These are phyloP conservation scores for Psephotus haematonotus DNA, from an alignment of 2,113 vertebrate species.

Conservation along the genomic window DNA sequence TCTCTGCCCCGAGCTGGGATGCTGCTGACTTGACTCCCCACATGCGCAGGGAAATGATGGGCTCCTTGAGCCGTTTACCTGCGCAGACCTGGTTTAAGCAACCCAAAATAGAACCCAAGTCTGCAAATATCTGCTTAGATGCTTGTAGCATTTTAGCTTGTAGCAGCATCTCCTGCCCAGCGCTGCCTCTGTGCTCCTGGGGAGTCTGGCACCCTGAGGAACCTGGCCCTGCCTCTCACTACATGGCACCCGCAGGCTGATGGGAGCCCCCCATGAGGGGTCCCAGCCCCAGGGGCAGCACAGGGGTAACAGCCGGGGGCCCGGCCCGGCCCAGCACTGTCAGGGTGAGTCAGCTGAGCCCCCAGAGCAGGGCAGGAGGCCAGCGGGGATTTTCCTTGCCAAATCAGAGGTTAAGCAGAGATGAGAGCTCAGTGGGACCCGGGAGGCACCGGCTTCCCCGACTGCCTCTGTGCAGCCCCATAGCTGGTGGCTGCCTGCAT, in stretches of 20 bases:
- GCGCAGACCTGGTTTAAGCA: neutral
- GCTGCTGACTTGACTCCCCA: neutral
- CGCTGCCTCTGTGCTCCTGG: neutral
- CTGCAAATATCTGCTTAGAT: neutral
- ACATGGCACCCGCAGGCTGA: neutral
- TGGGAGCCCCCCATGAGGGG: rapidly evolving
- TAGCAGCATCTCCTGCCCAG: neutral
- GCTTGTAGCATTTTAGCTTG: neutral
- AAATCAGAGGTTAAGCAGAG: slow-evolving; percentile 41
- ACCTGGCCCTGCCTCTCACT: neutral
- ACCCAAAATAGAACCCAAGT: neutral
- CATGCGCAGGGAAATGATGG: neutral
- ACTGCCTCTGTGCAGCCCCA: rapidly evolving
- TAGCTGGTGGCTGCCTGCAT: neutral
- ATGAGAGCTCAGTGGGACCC: slow-evolving; percentile 12
- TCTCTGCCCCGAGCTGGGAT: neutral
- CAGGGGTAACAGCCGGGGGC: neutral
- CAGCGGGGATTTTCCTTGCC: slow-evolving; percentile 53
- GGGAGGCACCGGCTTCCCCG: slow-evolving; percentile 1
- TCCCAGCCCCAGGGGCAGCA: neutral
- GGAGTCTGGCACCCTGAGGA: neutral
- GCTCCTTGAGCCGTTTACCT: neutral
- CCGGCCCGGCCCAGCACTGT: neutral
- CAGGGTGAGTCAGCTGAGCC: slow-evolving; percentile 42
- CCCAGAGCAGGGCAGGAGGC: slow-evolving; percentile 45